Percentiles rank a stretch among this genome's conserved stretches.
Evolutionary conservation across 2,797 vertebrate genomes (phyloP).

Genomic region (Cynodonichthys magdalenae): DNA sequence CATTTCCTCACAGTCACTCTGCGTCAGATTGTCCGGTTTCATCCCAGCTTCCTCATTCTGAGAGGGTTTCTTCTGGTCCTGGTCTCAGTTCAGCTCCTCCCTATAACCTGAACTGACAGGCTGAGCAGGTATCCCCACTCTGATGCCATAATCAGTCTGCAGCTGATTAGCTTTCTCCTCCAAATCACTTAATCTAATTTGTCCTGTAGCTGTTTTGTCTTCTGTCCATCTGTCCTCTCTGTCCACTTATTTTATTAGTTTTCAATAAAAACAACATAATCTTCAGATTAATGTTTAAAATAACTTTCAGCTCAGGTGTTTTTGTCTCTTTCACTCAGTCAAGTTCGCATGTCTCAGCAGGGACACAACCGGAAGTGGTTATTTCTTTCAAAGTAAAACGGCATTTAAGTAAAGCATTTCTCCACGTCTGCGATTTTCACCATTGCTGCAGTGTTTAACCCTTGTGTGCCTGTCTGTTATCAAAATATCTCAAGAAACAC

Average conservation of each 20-base stretch:
- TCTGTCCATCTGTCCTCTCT: slow-evolving; percentile 6
- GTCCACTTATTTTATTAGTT: neutral
- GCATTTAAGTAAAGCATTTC: too few species aligned
- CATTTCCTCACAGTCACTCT: neutral
- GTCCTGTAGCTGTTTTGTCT: slow-evolving; percentile 39
- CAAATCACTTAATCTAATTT: slow-evolving; percentile 64
- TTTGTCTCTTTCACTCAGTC: neutral
- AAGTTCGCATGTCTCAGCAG: slow-evolving; percentile 9
- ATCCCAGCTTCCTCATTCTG: slow-evolving; percentile 11
- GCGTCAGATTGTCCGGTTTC: slow-evolving; percentile 1
- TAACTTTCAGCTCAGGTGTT: neutral
- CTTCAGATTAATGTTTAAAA: neutral
- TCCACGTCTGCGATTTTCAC: too few species aligned
- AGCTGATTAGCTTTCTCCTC: slow-evolving; percentile 47
- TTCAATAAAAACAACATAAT: neutral
- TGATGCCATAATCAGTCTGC: neutral
- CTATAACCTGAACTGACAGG: neutral
- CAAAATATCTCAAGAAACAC: too few species aligned
- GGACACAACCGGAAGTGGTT: slow-evolving; percentile 2
- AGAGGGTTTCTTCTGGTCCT: too few species aligned
- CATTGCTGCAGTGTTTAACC: too few species aligned
- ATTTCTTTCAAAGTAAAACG: slow-evolving; percentile 9
- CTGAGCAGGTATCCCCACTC: slow-evolving; percentile 22
- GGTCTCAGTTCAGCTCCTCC: neutral
- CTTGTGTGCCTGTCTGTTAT: too few species aligned